phyloP scores from a whole-genome alignment of 1,140 invertebrate species.

The Plectrocnemia conspersa region DNA sequence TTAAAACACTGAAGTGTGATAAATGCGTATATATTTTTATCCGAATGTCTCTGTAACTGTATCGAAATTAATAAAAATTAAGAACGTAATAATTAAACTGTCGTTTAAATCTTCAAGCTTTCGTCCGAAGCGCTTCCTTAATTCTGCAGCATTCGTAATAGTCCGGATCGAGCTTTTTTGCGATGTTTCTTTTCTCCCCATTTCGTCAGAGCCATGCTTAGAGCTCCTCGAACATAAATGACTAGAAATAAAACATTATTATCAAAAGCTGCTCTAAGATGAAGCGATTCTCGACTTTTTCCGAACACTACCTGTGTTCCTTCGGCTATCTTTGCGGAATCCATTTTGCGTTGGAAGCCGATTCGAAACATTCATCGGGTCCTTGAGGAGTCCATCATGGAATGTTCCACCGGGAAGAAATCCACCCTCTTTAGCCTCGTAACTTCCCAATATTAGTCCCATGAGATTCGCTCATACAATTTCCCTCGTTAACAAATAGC shows the following conservation, averaged over 20 bases:
- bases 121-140: constrained; percentile 74
- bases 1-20: too few relatives aligned
- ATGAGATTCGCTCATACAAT: constrained; percentile 99
- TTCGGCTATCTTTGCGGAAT: constrained; percentile 78
- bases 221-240: constrained; percentile 98
- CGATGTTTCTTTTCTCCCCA: constrained; percentile 83
- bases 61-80: too few relatives aligned
- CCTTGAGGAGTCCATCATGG: constrained; percentile 98
- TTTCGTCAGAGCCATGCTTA: constrained; percentile 83
- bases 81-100: constrained; percentile 15
- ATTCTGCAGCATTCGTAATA: constrained; percentile 89
- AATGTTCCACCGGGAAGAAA: constrained; percentile 90
- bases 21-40: constrained; percentile 3
- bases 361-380: constrained; percentile 89
- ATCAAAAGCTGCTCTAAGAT: background rate
- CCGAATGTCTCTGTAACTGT: too few relatives aligned
- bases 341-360: constrained; percentile 68
- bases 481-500: too few relatives aligned
- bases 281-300: background rate
- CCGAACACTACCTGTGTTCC: constrained; percentile 74
- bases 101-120: constrained; percentile 40
- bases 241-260: constrained; percentile 49
- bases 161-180: constrained; percentile 77
- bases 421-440: constrained; percentile 93
- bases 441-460: constrained; percentile 90